Evolutionary conservation across 37 sponge, comb jelly and placozoan species (phyloP).

Genomic region (Beroe forskalii): DNA sequence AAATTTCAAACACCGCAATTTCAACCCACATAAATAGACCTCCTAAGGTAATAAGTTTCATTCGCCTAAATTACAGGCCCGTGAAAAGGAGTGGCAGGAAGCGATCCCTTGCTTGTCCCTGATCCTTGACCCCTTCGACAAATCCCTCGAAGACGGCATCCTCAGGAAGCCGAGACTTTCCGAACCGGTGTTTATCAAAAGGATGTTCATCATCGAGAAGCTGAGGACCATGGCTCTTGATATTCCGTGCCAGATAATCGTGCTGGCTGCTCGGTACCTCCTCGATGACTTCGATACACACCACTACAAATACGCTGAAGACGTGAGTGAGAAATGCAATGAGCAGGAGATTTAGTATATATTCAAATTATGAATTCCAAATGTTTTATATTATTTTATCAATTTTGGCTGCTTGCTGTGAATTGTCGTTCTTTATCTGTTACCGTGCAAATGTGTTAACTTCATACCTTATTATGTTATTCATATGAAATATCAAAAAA

Average conservation of each 20-base stretch:
- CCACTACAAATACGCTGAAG: slow-evolving; percentile 3
- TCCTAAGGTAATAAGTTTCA: no score
- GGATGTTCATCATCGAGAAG: slow-evolving; percentile 41
- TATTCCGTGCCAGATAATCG: neutral
- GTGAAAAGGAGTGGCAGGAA: neutral
- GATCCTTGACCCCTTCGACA: neutral
- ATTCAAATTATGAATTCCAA: no score
- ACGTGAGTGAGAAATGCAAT: slow-evolving; percentile 30
- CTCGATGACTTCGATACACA: slow-evolving; percentile 40
- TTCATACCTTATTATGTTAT: no score
- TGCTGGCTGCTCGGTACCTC: neutral
- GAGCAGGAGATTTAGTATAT: no score
- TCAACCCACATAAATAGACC: no score
- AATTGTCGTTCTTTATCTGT: no score
- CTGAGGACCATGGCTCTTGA: neutral
- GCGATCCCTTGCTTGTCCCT: slow-evolving; percentile 11
- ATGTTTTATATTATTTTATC: no score
- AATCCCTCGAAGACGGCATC: neutral
- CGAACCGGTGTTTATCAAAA: neutral
- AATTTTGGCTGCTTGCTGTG: no score
- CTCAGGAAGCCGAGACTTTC: neutral
- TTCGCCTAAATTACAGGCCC: no score
- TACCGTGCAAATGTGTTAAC: no score
- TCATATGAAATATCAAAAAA: no score
- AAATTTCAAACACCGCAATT: no score